phyloP scores from a whole-genome alignment of 1,140 invertebrate species.

The Aphidius gifuensis region DNA sequence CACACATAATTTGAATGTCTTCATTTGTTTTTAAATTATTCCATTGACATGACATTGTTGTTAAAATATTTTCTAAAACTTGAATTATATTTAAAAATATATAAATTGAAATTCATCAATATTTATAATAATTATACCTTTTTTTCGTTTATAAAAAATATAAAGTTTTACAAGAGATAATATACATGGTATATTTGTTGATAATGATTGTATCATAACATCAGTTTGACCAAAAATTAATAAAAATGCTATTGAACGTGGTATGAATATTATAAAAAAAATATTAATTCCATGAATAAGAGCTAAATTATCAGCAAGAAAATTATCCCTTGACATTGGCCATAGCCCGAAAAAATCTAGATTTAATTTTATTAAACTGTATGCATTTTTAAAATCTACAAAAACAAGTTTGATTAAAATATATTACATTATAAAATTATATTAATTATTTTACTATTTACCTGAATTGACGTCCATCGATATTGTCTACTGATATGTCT shows the following conservation, averaged over 20 bases:
- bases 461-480: not conserved
- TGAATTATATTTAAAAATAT: not conserved
- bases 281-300: not conserved
- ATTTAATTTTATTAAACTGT: constrained; percentile 1
- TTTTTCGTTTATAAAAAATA: not conserved
- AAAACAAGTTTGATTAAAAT: too few relatives aligned
- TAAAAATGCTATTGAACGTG: not conserved
- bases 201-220: constrained; percentile 2
- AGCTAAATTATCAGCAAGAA: not conserved
- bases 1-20: constrained; percentile 15
- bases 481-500: not conserved
- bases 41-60: constrained; percentile 20
- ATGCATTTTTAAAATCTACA: constrained; percentile 12
- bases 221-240: not conserved
- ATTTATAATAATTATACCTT: not conserved
- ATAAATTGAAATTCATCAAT: too few relatives aligned
- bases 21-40: not conserved
- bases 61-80: constrained; percentile 8
- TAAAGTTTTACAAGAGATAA: not conserved
- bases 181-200: not conserved
- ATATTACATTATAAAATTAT: too few relatives aligned
- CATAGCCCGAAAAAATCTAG: constrained; percentile 21
- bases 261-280: not conserved
- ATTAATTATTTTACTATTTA: not conserved
- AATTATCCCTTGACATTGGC: constrained; percentile 5